Evolutionary conservation across 2,797 vertebrate species (phyloP), one percentile per base, ranked within the genome.

Genomic region (Chaetophractus vellerosus): DNA sequence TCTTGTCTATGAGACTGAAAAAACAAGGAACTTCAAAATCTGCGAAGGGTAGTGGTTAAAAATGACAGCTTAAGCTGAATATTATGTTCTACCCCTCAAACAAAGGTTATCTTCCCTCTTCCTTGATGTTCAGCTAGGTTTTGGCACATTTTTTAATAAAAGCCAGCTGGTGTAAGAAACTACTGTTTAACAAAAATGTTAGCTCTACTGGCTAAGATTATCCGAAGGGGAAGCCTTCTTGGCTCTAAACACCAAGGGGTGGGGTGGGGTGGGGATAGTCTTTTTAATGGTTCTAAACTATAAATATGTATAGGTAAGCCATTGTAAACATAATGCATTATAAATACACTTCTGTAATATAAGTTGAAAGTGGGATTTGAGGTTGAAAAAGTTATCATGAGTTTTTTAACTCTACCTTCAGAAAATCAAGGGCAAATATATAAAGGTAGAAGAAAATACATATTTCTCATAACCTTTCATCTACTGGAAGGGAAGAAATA

Each of bases 341-440:
- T 45, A 71, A 61, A 68, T 68, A 80, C 5, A 72, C 28, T 7
- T 64, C 15, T 69, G 9, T 41, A 41, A 41, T 81, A 74, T 24
- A 74, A 75, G 28, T 31, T 76, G 31, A 16, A 89, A 72, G 36
- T 38, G 19, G 45, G 26, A 69, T 57, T 81, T n/a, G 38, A 28
- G 10, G 11, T 12, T 14, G n/a, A 63, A 41, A 69, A 55, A 52
- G 50, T 0, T 1, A 28, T 61, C 19, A 59, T 66, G 72, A 10
- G 21, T 24, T 52, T 79, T 88, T 74, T 45, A 41, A 84, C 68
- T 88, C 33, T 91, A 76, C 76, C 88, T 78, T 88, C 38, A 79
- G 50, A 79, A 69, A 84, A 80, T 4, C 36, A 61, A 84, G 26
- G 79, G 31, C 36, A 88, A 79, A 74, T 68, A 64, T 68, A 33